Base-by-base conservation (phyloP, 2,113 vertebrate species). In the Atractosteus spatula region DNA sequence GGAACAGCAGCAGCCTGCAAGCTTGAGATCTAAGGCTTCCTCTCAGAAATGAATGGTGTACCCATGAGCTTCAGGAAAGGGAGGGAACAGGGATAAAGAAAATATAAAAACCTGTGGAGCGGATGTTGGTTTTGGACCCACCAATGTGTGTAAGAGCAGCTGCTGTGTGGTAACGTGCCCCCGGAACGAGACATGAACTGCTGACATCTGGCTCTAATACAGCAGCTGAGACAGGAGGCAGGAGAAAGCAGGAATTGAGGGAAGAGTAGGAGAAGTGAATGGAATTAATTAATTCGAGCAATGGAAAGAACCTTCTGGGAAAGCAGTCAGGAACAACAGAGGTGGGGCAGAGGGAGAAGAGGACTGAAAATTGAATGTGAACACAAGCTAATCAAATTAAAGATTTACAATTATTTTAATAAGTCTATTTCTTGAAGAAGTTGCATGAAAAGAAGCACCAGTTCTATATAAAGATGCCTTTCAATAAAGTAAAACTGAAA, bases 121-220 rank as follows among this genome's bases (percentile, higher is more conserved):
- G 78, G 77, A 77, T 83, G 80, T 80, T 84, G 68, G 51, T 84
- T 71, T 77, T 81, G 80, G 78, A 59, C 57, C 57, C 5, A 13
- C 63, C 8, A 16, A 64, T 4, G 12, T 6, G 17, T 61, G 16
- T 61, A 74, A 61, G 66, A 17, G 14, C 62, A 66, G 63, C 70
- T 70, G 73, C 71, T 77, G 73, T 71, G 57, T 8, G 3, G 62
- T 41, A 17, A 54, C 14, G 29, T 42, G 45, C 54, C 67, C 69
- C 47, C 29, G 56, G 29, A 41, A 51, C 29, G 43, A 13, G n/a
- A 41, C 51, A 3, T 55, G 56, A 3, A 61, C 13, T 29, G 51
- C 54, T 7, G 11, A 59, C 68, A 69, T 69, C 68, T 59, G 55
- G 45, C 14, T 41, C 67, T 41, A 59, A 59, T 59, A 59, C 5